Evolutionary conservation across 1,140 invertebrate genomes (phyloP).

Genomic region (Meteorus sp.): DNA sequence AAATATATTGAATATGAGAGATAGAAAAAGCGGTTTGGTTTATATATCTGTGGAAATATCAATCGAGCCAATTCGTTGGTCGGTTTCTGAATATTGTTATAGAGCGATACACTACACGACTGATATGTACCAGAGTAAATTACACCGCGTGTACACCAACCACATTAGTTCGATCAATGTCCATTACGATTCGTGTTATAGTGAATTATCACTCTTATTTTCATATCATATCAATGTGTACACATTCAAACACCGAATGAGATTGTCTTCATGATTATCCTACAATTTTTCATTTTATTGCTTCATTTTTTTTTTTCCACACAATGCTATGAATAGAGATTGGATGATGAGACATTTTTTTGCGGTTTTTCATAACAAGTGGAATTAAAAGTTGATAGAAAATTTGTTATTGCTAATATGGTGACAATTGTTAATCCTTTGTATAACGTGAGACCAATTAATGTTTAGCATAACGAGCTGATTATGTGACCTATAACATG

Average conservation of each 20-base stretch:
- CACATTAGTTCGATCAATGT: not conserved
- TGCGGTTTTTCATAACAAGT: not conserved
- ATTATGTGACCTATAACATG: not conserved
- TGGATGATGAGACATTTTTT: no score
- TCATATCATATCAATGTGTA: not conserved
- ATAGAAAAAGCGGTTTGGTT: no score
- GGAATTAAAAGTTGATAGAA: no score
- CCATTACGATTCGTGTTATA: conserved; percentile 16
- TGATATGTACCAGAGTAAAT: conserved; percentile 18
- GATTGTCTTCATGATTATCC: not conserved
- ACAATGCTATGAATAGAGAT: no score
- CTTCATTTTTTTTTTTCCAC: no score
- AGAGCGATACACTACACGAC: conserved; percentile 3
- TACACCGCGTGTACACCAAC: conserved; percentile 5
- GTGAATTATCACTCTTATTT: conserved; percentile 18
- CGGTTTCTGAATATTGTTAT: conserved; percentile 34
- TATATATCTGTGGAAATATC: conserved; percentile 32
- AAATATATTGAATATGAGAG: no score
- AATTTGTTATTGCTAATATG: no score
- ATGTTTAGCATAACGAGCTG: not conserved
- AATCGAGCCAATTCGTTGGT: conserved; percentile 44
- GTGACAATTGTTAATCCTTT: no score
- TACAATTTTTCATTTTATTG: not conserved
- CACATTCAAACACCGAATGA: not conserved
- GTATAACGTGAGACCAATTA: no score